Evolutionary conservation across 2,113 vertebrate species (phyloP).

Genomic region (Catharus fuscescens): DNA sequence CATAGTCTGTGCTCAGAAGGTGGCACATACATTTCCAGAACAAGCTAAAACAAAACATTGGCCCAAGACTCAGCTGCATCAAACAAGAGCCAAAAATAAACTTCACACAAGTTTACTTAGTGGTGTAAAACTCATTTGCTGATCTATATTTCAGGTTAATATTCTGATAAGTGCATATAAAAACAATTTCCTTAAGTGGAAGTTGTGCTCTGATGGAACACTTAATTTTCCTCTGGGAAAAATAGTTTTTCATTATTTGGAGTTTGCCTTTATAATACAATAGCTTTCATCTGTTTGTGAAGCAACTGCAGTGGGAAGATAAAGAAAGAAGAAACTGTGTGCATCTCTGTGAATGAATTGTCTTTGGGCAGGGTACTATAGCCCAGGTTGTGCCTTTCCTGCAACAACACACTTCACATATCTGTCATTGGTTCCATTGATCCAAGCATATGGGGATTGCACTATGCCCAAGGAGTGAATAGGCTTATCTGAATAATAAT

Average conservation of each 20-base stretch:
- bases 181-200: conserved; percentile 35
- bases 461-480: neutral
- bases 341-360: neutral
- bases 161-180: neutral
- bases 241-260: conserved; percentile 47
- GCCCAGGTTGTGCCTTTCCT: neutral
- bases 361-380: neutral
- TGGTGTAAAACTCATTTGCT: neutral
- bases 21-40: neutral
- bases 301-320: neutral
- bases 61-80: neutral
- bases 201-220: conserved; percentile 9
- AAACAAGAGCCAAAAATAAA: neutral
- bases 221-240: conserved; percentile 53
- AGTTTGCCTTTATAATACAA: neutral
- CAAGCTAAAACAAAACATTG: neutral
- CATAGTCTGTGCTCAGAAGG: neutral
- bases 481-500: neutral
- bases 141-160: conserved; percentile 14
- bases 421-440: neutral
- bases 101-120: neutral
- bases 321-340: neutral
- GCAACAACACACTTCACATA: neutral
- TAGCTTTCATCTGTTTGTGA: neutral
- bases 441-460: neutral